Evolutionary conservation across 1,140 invertebrate genomes (phyloP), one percentile per base, ranked within the genome.

Genomic region (Nylanderia fulva): DNA sequence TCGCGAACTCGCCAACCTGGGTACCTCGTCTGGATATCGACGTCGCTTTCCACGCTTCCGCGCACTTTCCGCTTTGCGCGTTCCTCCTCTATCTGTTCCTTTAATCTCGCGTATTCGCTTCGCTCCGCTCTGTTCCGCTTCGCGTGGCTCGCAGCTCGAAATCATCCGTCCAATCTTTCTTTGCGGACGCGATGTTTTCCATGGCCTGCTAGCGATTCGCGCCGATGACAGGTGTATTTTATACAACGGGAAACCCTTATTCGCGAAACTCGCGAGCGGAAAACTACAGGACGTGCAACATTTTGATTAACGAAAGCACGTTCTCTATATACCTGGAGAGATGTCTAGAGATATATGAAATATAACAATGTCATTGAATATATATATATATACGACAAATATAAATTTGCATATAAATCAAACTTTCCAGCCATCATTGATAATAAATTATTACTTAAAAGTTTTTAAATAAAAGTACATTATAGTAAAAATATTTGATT

Each of bases 31-130:
- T 48, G 33, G 11, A 77, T 91, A 92, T 91, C 87, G 87, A 69
- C 72, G 61, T 85, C 76, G 86, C 84, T 86, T 77, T 87, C 66
- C 63, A 66, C 64, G 80, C 75, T 86, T 88, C 15, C 74, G 13
- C 52, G 56, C 39, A 86, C 71, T 91, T 92, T 91, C 71, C 87
- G 86, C 90, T 92, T 88, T 74, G 56, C 85, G 33, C 85, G 33
- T 85, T 24, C 9, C 36, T 29, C 58, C 58, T 45, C 24, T 60
- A 56, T 13, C 71, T 36, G 3, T 4, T 58, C 56, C 56, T 75
- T 66, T 58, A 84, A 87, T 87, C 85, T 58, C 24, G 77, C 71
- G 52, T 18, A 61, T 42, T n/a, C 42, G 48, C 42, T 76, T 27
- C 60, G 52, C 24, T 61, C 52, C 36, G 54, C 33, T 42, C 33